phyloP scores from a whole-genome alignment of 2,113 vertebrate species.

The Marmota flaviventris region DNA sequence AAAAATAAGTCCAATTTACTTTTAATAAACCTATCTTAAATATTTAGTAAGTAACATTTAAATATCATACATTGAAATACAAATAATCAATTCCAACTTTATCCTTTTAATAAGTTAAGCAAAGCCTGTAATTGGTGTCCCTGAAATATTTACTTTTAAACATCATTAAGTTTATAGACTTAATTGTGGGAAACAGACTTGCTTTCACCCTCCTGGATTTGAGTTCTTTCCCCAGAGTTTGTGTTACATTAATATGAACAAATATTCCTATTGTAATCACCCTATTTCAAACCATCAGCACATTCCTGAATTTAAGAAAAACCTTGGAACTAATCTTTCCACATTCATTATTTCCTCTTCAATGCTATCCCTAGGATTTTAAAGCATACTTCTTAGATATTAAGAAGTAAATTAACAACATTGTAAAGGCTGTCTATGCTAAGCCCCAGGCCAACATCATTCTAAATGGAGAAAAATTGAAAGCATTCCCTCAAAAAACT shows the following conservation, averaged over 20 bases:
- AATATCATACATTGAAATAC: background rate
- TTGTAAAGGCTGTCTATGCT: too few relatives aligned
- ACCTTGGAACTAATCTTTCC: background rate
- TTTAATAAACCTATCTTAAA: constrained; percentile 26
- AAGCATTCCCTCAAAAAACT: too few relatives aligned
- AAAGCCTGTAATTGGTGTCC: background rate
- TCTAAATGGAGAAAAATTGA: too few relatives aligned
- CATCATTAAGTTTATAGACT: background rate
- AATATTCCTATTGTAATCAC: background rate
- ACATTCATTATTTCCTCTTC: background rate
- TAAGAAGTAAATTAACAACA: background rate
- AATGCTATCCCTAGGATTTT: background rate
- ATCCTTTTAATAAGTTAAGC: background rate
- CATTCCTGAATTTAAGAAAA: background rate
- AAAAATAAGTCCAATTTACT: background rate
- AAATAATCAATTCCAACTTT: background rate
- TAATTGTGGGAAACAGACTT: background rate
- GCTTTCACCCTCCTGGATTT: background rate
- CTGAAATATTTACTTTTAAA: background rate
- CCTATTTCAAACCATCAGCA: background rate
- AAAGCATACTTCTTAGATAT: background rate
- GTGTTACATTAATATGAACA: background rate
- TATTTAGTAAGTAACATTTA: background rate
- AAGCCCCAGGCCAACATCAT: too few relatives aligned
- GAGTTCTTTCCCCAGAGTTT: background rate